A percentile compares a stretch with the other conserved stretches of the same genome.
These are phyloP conservation scores for Hedychridium roseum DNA, from an alignment of 2,888 invertebrate genomes.

Conservation along the genomic window DNA sequence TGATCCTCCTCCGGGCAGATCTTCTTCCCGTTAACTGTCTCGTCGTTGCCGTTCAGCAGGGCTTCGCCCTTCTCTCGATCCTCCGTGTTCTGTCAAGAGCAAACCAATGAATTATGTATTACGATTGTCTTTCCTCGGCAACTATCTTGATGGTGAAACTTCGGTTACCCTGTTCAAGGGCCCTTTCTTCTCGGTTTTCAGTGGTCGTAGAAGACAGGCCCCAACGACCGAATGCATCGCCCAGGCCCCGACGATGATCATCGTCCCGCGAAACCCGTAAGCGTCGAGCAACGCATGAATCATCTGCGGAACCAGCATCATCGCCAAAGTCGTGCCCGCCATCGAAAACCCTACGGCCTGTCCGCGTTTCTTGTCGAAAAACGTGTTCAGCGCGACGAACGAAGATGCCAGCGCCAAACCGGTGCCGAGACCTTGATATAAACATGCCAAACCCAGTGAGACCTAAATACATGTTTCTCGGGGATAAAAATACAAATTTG, in stretches of 20 bases:
- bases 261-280: constrained; percentile 58
- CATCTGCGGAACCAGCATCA: constrained; percentile 80
- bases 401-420: constrained; percentile 80
- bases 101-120: not conserved
- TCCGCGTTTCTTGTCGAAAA: constrained; percentile 78
- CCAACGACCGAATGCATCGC: constrained; percentile 64
- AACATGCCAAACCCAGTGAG: not conserved
- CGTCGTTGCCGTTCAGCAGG: constrained; percentile 15
- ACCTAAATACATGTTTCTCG: no score
- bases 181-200: constrained; percentile 12
- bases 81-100: no score
- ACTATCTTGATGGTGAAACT: no score
- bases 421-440: constrained; percentile 74
- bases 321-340: constrained; percentile 81
- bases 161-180: constrained; percentile 6
- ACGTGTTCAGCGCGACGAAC: constrained; percentile 81
- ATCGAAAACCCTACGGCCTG: constrained; percentile 83
- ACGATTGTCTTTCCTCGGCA: no score
- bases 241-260: constrained; percentile 64
- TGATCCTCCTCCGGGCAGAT: no score
- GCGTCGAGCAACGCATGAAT: constrained; percentile 37
- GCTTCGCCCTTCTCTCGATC: constrained; percentile 13
- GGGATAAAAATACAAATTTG: no score
- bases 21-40: no score
- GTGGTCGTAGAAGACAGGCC: constrained; percentile 65